Evolutionary conservation across 2,888 invertebrate genomes (phyloP).

Genomic region (Drosophila mimica): DNA sequence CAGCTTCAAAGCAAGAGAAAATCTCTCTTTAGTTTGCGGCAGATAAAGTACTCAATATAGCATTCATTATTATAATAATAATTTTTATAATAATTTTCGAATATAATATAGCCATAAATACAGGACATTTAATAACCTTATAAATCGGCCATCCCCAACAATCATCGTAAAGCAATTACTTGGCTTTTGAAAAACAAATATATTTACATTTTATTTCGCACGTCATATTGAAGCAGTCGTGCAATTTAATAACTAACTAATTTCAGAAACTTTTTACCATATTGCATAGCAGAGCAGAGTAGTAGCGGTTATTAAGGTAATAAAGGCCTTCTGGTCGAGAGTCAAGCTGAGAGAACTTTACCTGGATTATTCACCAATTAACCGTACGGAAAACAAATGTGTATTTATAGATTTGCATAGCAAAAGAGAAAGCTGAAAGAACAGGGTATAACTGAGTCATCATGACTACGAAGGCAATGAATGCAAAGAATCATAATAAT

Average conservation of each 20-base stretch:
- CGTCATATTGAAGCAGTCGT: conserved; percentile 4
- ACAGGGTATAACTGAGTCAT: conserved; percentile 5
- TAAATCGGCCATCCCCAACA: too few relatives aligned
- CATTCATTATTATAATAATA: not conserved
- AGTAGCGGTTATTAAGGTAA: not conserved
- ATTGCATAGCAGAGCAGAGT: not conserved
- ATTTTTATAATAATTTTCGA: too few relatives aligned
- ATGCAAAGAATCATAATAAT: not conserved
- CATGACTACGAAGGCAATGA: not conserved
- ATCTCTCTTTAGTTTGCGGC: not conserved
- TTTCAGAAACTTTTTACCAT: not conserved
- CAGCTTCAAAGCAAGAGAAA: not conserved
- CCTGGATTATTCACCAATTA: not conserved
- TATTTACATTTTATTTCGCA: too few relatives aligned
- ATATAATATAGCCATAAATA: too few relatives aligned
- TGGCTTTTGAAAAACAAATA: not conserved
- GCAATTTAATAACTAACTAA: conserved; percentile 19
- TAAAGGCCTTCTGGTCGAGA: not conserved
- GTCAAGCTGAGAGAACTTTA: not conserved
- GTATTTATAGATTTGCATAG: not conserved
- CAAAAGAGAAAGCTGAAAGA: not conserved
- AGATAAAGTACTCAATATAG: not conserved
- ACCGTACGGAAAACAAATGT: not conserved
- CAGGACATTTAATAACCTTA: too few relatives aligned
- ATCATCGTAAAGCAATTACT: not conserved